A percentile compares a stretch with the other conserved stretches of the same genome.
These are phyloP conservation scores for Netelia fuscicornis DNA, from an alignment of 2,888 invertebrate genomes.

Conservation along the genomic window DNA sequence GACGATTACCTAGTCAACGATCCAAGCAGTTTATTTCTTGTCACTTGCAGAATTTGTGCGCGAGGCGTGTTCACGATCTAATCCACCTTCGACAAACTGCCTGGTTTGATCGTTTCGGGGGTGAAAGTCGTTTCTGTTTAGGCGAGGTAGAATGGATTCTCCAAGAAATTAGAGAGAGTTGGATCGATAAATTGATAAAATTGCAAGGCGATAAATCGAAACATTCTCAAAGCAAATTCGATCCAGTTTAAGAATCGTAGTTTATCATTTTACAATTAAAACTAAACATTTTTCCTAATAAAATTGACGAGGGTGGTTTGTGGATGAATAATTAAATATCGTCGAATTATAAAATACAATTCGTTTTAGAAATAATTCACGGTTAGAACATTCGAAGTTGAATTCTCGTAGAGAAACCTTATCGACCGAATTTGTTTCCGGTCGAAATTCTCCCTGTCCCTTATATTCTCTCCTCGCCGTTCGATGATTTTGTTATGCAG, in stretches of 20 bases:
- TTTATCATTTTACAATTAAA: too few species aligned
- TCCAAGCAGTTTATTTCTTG: constrained; percentile 8
- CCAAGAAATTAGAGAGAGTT: background rate
- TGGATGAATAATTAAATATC: background rate
- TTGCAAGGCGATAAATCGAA: too few species aligned
- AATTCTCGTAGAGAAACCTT: background rate
- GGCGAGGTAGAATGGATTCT: background rate
- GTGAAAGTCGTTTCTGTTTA: background rate
- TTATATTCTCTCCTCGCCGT: background rate
- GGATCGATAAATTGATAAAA: too few species aligned
- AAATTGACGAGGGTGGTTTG: background rate
- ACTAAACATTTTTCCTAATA: background rate
- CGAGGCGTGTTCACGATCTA: background rate
- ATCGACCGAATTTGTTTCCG: background rate
- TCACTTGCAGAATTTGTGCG: constrained; percentile 17
- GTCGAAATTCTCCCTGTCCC: background rate
- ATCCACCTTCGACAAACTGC: background rate
- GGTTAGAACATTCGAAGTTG: too few species aligned
- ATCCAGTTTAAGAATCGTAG: too few species aligned
- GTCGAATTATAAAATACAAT: too few species aligned
- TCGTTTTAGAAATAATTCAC: too few species aligned
- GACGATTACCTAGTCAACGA: constrained; percentile 25
- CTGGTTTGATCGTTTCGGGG: background rate
- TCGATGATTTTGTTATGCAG: constrained; percentile 12
- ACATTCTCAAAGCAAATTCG: too few species aligned